phyloP scores from a whole-genome alignment of 2,113 vertebrate genomes.

The Alexandromys fortis region DNA sequence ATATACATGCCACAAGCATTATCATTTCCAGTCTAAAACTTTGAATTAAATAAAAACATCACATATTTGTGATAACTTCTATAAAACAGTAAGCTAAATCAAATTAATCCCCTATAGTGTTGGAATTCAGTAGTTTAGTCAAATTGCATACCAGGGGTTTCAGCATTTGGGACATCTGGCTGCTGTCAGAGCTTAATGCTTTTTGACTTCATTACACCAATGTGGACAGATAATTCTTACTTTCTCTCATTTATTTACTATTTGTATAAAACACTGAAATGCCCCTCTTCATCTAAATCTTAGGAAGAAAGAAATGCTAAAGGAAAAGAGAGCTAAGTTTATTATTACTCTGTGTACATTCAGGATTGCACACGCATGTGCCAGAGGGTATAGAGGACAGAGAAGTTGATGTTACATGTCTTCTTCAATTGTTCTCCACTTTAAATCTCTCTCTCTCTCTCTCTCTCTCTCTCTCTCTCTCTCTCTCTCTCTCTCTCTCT shows the following conservation, averaged over 20 bases:
- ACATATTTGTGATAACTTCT: constrained; percentile 2
- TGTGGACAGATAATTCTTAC: background rate
- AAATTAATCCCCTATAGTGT: background rate
- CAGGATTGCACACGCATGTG: too few species aligned
- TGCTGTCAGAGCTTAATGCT: background rate
- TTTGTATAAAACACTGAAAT: background rate
- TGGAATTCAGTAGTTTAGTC: background rate
- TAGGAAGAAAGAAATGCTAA: background rate
- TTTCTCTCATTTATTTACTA: background rate
- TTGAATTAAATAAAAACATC: constrained; percentile 30
- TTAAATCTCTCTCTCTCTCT: too few species aligned
- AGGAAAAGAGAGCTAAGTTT: background rate
- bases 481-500: background rate
- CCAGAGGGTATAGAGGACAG: background rate
- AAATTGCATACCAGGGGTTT: background rate
- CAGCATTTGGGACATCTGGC: background rate
- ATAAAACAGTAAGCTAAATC: constrained; percentile 17
- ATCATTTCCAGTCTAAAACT: constrained; percentile 25
- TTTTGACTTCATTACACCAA: constrained; percentile 28
- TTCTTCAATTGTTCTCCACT: background rate
- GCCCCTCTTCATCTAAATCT: background rate
- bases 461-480: background rate
- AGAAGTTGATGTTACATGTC: background rate
- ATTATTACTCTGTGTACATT: background rate
- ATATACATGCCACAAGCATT: constrained; percentile 17